Evolutionary conservation across 37 sponge, comb jelly and placozoan species (phyloP).

Genomic region (Crambe crambe): DNA sequence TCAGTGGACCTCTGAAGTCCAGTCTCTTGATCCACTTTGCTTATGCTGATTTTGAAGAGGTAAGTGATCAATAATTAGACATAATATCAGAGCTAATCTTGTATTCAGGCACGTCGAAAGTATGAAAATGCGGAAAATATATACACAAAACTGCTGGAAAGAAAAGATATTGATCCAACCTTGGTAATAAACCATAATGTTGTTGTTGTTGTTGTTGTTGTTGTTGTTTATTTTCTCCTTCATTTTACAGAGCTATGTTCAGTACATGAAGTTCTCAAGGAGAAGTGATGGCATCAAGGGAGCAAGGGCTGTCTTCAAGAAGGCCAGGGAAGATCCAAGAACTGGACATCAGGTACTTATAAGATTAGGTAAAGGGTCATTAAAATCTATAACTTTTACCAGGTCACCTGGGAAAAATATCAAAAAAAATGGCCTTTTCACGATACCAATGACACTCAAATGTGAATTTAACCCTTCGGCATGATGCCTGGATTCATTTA

Average conservation of each 20-base stretch:
- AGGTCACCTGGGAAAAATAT: too few species aligned
- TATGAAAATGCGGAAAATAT: constrained; percentile 42
- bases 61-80: too few species aligned
- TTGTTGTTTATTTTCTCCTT: background rate
- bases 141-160: constrained; percentile 53
- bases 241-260: constrained; percentile 77
- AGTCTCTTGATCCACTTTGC: constrained; percentile 90
- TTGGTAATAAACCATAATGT: too few species aligned
- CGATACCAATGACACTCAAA: too few species aligned
- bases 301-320: constrained; percentile 86
- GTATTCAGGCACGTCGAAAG: constrained; percentile 2
- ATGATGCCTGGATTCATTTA: too few species aligned
- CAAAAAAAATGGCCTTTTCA: too few species aligned
- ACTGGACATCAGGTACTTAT: constrained; percentile 68
- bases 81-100: background rate
- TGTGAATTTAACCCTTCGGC: too few species aligned
- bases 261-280: constrained; percentile 93
- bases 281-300: constrained; percentile 84
- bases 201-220: too few species aligned
- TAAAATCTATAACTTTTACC: too few species aligned
- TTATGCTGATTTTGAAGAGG: constrained; percentile 96
- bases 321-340: constrained; percentile 85
- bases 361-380: constrained; percentile 10
- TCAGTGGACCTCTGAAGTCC: constrained; percentile 48
- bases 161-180: constrained; percentile 45